Conservation (phyloP, 1,140 invertebrate species). For the Calliphora vicina region DNA sequence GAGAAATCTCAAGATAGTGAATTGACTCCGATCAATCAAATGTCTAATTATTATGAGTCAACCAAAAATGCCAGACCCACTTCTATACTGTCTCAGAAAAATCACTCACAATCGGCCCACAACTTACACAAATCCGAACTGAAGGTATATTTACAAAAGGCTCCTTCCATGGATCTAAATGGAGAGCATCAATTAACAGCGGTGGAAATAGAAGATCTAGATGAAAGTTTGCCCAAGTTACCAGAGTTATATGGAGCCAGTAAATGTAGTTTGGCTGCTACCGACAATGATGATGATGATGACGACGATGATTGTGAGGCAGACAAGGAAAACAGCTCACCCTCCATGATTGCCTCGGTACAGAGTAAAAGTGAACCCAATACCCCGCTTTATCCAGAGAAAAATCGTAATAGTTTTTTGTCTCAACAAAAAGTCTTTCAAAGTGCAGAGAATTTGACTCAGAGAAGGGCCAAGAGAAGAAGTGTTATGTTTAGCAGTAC, state of each 20-base stretch:
- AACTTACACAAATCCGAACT: slow-evolving; percentile 59
- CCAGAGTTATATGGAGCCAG: slow-evolving; percentile 54
- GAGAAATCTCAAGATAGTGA: slow-evolving; percentile 20
- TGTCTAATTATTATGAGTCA: slow-evolving; percentile 32
- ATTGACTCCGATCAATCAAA: slow-evolving; percentile 15
- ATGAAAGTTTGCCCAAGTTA: slow-evolving; percentile 51
- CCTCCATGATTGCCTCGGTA: slow-evolving; percentile 2
- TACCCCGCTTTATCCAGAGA: slow-evolving; percentile 38
- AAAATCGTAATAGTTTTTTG: slow-evolving; percentile 42
- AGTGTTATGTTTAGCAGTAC: slow-evolving; percentile 39
- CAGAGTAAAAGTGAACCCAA: slow-evolving; percentile 41
- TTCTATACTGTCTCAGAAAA: slow-evolving; percentile 30
- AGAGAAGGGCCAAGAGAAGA: slow-evolving; percentile 23
- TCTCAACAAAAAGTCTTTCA: slow-evolving; percentile 49
- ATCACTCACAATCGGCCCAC: slow-evolving; percentile 56
- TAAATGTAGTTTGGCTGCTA: slow-evolving; percentile 48
- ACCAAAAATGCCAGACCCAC: slow-evolving; percentile 4
- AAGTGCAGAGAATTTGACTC: slow-evolving; percentile 52
- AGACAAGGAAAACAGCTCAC: slow-evolving; percentile 47
- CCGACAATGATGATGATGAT: not conserved
- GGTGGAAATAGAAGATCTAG: slow-evolving; percentile 40
- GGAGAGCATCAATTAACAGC: slow-evolving; percentile 47
- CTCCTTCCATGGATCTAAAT: slow-evolving; percentile 53
- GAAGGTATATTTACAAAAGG: slow-evolving; percentile 55
- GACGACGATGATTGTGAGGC: slow-evolving; percentile 39